Evolutionary conservation across 2,888 invertebrate species (phyloP), one percentile per base, ranked within the genome.

Genomic region (Callyntrura sp.): DNA sequence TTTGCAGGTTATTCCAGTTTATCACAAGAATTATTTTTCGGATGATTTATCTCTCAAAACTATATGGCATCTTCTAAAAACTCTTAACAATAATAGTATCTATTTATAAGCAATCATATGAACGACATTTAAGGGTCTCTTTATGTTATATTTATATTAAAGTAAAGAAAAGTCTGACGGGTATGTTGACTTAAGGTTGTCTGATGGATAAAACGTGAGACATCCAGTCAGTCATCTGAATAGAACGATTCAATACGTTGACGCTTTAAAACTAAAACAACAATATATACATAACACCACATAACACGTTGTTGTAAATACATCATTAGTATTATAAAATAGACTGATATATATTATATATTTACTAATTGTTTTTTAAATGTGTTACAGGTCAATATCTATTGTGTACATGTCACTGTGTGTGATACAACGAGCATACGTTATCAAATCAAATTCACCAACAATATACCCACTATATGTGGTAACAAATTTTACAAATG

Each of bases 1-100:
- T 85, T 70, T 73, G 25, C 83, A 83, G 55, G 85, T 85, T 85
- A 55, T 73, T 85, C 23, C 55, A 85, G 51, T 85, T 68, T 85
- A 85, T 85, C 85, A 85, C 85, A 85, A 73, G 43, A 51, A 85
- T 73, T 68, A 73, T 85, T 85, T 85, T 17, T 48, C 79, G 0
- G 12, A 57, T 8, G 14, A 17, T 70, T 45, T 35, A 9, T 76
- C 12, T 1, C 73, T 11, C 23, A 57, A 57, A 35, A 70, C 48
- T 25, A 48, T 57, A 79, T 57, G 76, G 76, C 51, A 76, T 76
- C 76, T 25, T 48, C 76, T 35, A 68, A 68, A 35, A 70, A 55
- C 76, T 25, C 23, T 25, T 8, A 51, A 51, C 11, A 48, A 76
- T 11, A 48, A 68, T n/a, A 28, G 1, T 35, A 68, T 17, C 14